Evolutionary conservation across 2,797 vertebrate genomes (phyloP).

Genomic region (Enteromius viviparus): DNA sequence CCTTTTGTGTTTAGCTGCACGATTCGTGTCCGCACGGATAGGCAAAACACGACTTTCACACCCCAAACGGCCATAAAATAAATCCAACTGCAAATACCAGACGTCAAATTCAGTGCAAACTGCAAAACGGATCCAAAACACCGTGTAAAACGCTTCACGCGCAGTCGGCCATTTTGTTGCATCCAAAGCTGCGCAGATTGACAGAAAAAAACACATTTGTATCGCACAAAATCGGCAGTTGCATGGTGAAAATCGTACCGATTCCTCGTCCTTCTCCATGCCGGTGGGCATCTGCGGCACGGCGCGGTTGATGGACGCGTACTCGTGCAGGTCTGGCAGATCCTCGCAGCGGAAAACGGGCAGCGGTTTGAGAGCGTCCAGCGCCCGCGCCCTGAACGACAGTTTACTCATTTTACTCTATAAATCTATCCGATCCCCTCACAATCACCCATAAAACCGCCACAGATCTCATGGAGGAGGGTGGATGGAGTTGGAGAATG

Average conservation of each 20-base stretch:
- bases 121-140: slow-evolving; percentile 60
- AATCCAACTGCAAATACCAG: fast-evolving
- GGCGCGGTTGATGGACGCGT: slow-evolving; percentile 98
- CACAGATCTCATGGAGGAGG: slow-evolving; percentile 93
- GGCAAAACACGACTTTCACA: slow-evolving; percentile 61
- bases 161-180: slow-evolving; percentile 94
- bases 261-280: slow-evolving; percentile 99
- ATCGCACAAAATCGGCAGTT: slow-evolving; percentile 47
- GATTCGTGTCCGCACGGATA: slow-evolving; percentile 41
- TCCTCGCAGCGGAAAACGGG: slow-evolving; percentile 99
- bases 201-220: slow-evolving; percentile 60
- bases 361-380: slow-evolving; percentile 98
- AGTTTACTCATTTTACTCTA: slow-evolving; percentile 94
- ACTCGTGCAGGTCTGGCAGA: slow-evolving; percentile 98
- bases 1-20: slow-evolving; percentile 87
- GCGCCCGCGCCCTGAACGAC: slow-evolving; percentile 99
- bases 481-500: slow-evolving; percentile 75
- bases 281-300: slow-evolving; percentile 99
- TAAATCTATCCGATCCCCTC: slow-evolving; percentile 84
- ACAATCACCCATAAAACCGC: slow-evolving; percentile 85
- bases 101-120: slow-evolving; percentile 35
- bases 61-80: slow-evolving; percentile 11
- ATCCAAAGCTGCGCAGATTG: slow-evolving; percentile 84
- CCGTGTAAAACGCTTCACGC: slow-evolving; percentile 75
- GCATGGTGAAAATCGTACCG: slow-evolving; percentile 85